These are phyloP conservation scores for Lagenorhynchus albirostris DNA, from an alignment of 2,113 vertebrate species.

Conservation along the genomic window DNA sequence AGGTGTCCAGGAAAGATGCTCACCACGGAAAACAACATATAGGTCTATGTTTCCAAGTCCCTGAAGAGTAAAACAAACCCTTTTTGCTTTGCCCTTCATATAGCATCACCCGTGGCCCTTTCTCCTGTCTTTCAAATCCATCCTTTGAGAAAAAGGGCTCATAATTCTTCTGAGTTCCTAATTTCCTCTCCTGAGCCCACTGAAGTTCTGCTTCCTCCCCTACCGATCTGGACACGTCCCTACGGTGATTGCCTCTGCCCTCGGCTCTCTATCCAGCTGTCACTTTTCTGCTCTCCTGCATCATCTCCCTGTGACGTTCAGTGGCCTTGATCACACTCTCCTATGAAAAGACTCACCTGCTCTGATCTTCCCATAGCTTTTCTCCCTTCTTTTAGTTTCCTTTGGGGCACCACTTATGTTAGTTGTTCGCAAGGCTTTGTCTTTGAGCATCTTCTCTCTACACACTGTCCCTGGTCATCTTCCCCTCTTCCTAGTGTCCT, in stretches of 20 bases:
- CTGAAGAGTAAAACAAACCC: not conserved
- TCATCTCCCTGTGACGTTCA: not conserved
- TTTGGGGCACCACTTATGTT: accelerated
- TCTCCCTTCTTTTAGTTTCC: not conserved
- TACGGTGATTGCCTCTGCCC: accelerated
- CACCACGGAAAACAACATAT: accelerated
- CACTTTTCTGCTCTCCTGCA: not conserved
- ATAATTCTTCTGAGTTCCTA: not conserved
- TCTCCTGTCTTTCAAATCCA: not conserved
- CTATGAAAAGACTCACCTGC: not conserved
- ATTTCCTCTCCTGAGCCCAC: accelerated
- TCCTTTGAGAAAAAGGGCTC: not conserved
- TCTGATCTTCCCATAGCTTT: accelerated
- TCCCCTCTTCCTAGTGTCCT: not conserved
- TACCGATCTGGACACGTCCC: accelerated
- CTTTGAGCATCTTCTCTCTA: not conserved
- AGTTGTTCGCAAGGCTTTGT: not conserved
- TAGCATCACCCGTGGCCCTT: accelerated
- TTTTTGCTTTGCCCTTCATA: accelerated
- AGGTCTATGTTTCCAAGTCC: not conserved
- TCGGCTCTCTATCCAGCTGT: accelerated
- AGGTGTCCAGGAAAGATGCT: not conserved
- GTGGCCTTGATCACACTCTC: not conserved
- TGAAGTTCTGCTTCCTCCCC: not conserved
- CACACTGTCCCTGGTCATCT: accelerated